A percentile compares a stretch with the other conserved stretches of the same genome.
Conservation (phyloP, 2,113 vertebrate genomes). For the Lethenteron reissneri region DNA sequence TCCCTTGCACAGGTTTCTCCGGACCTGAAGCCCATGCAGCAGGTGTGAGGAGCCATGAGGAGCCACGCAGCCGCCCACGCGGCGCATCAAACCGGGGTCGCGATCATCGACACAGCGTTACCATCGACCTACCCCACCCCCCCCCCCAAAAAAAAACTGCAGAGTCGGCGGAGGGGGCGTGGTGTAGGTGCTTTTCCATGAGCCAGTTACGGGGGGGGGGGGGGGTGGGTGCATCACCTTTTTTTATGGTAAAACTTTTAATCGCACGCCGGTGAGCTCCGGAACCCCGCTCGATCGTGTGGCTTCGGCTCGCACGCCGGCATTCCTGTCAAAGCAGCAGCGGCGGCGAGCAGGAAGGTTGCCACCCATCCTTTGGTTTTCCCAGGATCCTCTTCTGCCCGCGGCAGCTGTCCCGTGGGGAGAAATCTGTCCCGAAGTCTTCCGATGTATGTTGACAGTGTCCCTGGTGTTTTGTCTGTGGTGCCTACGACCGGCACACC, state of each 20-base stretch:
- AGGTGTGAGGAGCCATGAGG: constrained; percentile 25
- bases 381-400: constrained; percentile 8
- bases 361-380: background rate
- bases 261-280: background rate
- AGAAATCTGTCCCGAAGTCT: too few relatives aligned
- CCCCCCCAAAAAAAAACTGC: background rate
- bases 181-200: background rate
- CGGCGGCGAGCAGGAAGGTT: background rate
- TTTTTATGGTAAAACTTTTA: background rate
- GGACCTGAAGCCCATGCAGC: constrained; percentile 50
- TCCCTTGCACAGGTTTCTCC: constrained; percentile 44
- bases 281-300: background rate
- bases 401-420: too few relatives aligned
- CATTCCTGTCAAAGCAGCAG: background rate
- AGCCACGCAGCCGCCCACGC: constrained; percentile 13
- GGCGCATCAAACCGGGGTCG: constrained; percentile 5
- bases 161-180: background rate
- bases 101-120: background rate
- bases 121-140: too few relatives aligned
- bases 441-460: too few relatives aligned
- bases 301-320: background rate
- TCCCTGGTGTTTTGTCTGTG: too few relatives aligned
- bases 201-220: background rate
- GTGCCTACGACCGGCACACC: too few relatives aligned
- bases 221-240: background rate